Conservation (phyloP, 2,113 vertebrate species). For the Cottus gobio region DNA sequence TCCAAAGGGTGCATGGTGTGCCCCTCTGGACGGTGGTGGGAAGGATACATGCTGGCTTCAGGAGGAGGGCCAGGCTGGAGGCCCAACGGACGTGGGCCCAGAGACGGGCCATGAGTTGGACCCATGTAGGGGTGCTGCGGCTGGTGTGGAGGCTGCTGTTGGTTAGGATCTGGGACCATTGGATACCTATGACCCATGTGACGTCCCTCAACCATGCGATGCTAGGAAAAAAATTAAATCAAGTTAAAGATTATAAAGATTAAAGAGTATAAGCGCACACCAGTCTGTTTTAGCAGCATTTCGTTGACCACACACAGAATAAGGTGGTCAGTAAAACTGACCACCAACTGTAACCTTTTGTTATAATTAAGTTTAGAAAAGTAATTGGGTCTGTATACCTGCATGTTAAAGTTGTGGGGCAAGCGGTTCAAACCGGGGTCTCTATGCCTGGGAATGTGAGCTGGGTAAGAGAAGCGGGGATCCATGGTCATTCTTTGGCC, state of each 20-base stretch:
- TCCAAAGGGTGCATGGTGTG: conserved; percentile 70
- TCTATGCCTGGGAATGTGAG: conserved; percentile 84
- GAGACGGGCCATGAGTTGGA: conserved; percentile 83
- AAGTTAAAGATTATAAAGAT: background rate
- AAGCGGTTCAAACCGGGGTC: conserved; percentile 85
- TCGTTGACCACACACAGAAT: background rate
- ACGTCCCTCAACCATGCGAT: conserved; percentile 82
- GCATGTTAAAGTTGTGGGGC: conserved; percentile 85
- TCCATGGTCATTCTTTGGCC: conserved; percentile 85
- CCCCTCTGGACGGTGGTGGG: conserved; percentile 78
- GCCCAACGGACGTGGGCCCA: conserved; percentile 84
- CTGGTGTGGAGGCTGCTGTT: conserved; percentile 73
- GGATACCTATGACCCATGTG: conserved; percentile 84
- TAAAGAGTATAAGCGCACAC: background rate
- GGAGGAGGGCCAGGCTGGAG: conserved; percentile 86
- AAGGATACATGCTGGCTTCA: conserved; percentile 85
- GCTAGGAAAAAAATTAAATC: conserved; percentile 70
- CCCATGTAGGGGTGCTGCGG: conserved; percentile 83
- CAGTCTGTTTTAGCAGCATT: background rate
- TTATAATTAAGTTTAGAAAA: background rate
- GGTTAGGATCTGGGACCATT: conserved; percentile 75
- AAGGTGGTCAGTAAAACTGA: background rate
- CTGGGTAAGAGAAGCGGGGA: conserved; percentile 81
- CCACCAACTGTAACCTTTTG: too few relatives aligned
- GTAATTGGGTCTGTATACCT: conserved; percentile 79